phyloP scores from a whole-genome alignment of 2,113 vertebrate genomes.

The Aptenodytes forsteri region DNA sequence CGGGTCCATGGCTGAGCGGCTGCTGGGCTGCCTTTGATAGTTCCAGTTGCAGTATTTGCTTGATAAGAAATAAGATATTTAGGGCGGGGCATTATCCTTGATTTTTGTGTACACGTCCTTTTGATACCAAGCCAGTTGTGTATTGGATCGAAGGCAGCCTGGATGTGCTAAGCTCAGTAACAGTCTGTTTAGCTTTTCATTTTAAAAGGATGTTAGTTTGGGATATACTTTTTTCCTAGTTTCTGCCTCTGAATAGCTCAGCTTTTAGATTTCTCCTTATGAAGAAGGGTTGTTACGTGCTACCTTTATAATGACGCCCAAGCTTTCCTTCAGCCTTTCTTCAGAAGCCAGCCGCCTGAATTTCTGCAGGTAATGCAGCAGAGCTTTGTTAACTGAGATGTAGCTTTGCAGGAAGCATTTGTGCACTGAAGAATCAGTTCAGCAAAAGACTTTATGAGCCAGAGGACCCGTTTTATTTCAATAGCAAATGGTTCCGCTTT shows the following conservation, averaged over 20 bases:
- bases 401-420: background rate
- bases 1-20: accelerated
- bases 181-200: background rate
- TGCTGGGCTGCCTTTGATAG: background rate
- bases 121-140: background rate
- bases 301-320: background rate
- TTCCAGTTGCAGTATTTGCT: background rate
- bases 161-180: background rate
- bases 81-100: background rate
- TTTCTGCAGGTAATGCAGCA: background rate
- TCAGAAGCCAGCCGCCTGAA: background rate
- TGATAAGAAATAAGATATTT: background rate
- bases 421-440: background rate
- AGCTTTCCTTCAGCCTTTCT: background rate
- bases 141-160: background rate
- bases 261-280: background rate
- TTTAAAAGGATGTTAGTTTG: background rate
- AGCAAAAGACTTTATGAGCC: background rate
- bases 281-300: background rate
- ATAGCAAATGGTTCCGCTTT: background rate
- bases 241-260: background rate
- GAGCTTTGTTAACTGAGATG: background rate
- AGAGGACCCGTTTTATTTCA: background rate
- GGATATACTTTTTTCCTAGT: background rate
- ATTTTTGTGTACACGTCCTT: background rate